A percentile compares a stretch with the other conserved stretches of the same genome.
Evolutionary conservation across 2,888 invertebrate species (phyloP).

Genomic region (Stegophylla sp.): DNA sequence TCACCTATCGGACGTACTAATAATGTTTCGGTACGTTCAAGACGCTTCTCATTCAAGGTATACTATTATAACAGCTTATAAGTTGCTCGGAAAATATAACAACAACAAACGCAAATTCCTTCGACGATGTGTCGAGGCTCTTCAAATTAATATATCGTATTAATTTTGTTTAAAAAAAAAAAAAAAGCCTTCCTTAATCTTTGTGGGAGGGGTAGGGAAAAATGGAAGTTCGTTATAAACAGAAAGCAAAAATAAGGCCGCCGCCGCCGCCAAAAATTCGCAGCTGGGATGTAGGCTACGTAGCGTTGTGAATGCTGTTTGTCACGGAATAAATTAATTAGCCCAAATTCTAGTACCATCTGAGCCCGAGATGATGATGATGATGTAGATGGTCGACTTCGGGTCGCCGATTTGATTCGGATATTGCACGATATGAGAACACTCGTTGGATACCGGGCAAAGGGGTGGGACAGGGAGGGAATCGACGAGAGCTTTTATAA

Average conservation of each 20-base stretch:
- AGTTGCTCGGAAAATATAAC: neutral
- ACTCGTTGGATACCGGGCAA: no score
- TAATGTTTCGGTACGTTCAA: neutral
- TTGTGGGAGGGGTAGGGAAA: neutral
- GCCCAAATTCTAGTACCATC: slow-evolving; percentile 22
- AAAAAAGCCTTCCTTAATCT: neutral
- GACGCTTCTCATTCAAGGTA: neutral
- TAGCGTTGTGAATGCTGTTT: slow-evolving; percentile 17
- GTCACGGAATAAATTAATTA: slow-evolving; percentile 58
- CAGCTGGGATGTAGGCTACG: slow-evolving; percentile 27
- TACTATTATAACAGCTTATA: no score
- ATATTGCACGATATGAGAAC: neutral
- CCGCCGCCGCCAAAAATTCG: neutral
- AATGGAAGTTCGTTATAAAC: neutral
- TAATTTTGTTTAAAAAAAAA: neutral
- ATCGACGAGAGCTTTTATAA: neutral
- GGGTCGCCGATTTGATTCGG: slow-evolving; percentile 38
- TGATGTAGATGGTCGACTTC: neutral
- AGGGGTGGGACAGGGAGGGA: no score
- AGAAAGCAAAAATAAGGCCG: slow-evolving; percentile 9
- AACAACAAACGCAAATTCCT: neutral
- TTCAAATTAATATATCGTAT: neutral
- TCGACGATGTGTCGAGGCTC: neutral
- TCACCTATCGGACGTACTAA: neutral
- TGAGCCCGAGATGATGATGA: neutral